Evolutionary conservation across 2,888 invertebrate species (phyloP).

Genomic region (Brachynemurus nebulosus): DNA sequence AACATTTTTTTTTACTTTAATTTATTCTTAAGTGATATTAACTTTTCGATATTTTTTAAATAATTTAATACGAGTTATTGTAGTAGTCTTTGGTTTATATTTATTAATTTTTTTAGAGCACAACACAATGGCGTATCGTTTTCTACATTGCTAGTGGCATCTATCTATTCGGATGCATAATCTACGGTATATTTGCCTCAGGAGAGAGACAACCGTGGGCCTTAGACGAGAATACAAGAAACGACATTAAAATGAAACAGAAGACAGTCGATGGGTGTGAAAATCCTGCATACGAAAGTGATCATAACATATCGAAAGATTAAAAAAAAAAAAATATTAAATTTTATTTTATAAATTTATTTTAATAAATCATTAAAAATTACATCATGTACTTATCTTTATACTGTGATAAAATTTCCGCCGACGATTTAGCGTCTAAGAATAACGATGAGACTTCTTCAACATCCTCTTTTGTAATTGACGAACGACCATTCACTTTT

Average conservation of each 20-base stretch:
- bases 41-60: too few relatives aligned
- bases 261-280: too few relatives aligned
- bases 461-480: conserved; percentile 69
- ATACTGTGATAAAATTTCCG: conserved; percentile 78
- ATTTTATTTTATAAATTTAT: too few relatives aligned
- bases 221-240: conserved; percentile 25
- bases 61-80: too few relatives aligned
- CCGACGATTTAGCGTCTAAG: conserved; percentile 92
- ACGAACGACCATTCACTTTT: conserved; percentile 70
- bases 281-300: too few relatives aligned
- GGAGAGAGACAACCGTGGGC: conserved; percentile 79
- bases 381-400: conserved; percentile 77
- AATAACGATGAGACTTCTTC: conserved; percentile 75
- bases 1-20: too few relatives aligned
- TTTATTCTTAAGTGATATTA: too few relatives aligned
- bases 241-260: background rate
- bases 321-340: too few relatives aligned
- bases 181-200: conserved; percentile 71
- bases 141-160: conserved; percentile 75
- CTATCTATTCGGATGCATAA: conserved; percentile 67
- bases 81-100: too few relatives aligned
- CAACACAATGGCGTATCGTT: conserved; percentile 70
- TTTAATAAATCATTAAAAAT: conserved; percentile 1
- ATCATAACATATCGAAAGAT: too few relatives aligned
- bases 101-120: conserved; percentile 21